Conservation (phyloP, 1,140 invertebrate species). For the Bombus waltoni region DNA sequence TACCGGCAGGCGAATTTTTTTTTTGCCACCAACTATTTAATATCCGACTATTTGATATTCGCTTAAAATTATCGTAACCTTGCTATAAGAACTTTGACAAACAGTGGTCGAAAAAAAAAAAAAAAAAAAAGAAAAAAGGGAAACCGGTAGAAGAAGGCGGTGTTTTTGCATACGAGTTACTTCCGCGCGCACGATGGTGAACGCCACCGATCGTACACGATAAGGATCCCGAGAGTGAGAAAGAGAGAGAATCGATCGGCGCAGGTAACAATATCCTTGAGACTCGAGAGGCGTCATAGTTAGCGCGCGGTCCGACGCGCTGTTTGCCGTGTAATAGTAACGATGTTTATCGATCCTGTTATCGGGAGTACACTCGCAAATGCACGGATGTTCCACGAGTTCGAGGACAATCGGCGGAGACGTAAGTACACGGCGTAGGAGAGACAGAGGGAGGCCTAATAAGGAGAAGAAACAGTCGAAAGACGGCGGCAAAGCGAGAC, state of each 20-base stretch:
- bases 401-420: conserved; percentile 60
- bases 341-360: conserved; percentile 81
- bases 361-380: conserved; percentile 72
- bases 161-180: background rate
- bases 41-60: background rate
- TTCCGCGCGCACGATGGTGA: background rate
- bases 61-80: background rate
- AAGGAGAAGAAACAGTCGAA: background rate
- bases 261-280: conserved; percentile 75
- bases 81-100: background rate
- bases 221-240: conserved; percentile 43
- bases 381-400: conserved; percentile 47
- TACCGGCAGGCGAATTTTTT: too few species aligned
- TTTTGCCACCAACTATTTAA: too few species aligned
- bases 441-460: background rate
- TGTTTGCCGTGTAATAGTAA: conserved; percentile 78
- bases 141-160: background rate
- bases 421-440: conserved; percentile 61
- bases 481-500: background rate
- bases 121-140: background rate
- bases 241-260: conserved; percentile 53
- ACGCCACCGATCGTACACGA: conserved; percentile 19
- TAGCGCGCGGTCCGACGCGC: conserved; percentile 70
- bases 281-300: conserved; percentile 72
- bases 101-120: background rate